Conservation (phyloP, 1,140 invertebrate genomes). For the Platorchestia sp. region DNA sequence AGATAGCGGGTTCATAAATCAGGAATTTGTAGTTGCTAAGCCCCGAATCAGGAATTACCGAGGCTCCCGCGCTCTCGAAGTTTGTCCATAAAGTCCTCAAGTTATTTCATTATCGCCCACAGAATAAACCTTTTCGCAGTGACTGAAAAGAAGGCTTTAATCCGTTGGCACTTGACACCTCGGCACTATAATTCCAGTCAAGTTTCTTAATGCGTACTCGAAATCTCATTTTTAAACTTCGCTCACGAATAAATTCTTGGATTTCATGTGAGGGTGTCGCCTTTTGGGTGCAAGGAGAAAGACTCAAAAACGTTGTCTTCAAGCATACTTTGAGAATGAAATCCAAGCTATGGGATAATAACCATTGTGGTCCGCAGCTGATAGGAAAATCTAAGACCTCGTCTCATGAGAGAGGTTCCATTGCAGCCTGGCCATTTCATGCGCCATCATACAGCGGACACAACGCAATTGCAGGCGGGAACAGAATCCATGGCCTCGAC, state of each 20-base stretch:
- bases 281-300: neutral
- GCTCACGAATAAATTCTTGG: neutral
- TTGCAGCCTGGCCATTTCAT: neutral
- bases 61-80: neutral
- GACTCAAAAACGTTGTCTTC: neutral
- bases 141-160: neutral
- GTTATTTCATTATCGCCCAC: constrained; percentile 32
- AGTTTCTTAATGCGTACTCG: neutral
- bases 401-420: neutral
- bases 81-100: constrained; percentile 35
- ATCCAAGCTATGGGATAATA: neutral
- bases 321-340: neutral
- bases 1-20: neutral
- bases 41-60: constrained; percentile 26
- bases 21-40: constrained; percentile 10
- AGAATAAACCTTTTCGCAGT: neutral
- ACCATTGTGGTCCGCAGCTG: neutral
- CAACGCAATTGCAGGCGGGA: neutral
- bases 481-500: neutral
- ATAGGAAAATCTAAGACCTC: neutral
- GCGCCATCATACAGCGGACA: neutral
- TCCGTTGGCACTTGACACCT: neutral
- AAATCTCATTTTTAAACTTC: constrained; percentile 7
- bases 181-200: neutral
- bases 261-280: neutral